Conservation (phyloP, 2,888 invertebrate genomes). For the Drosophila lutescens region DNA sequence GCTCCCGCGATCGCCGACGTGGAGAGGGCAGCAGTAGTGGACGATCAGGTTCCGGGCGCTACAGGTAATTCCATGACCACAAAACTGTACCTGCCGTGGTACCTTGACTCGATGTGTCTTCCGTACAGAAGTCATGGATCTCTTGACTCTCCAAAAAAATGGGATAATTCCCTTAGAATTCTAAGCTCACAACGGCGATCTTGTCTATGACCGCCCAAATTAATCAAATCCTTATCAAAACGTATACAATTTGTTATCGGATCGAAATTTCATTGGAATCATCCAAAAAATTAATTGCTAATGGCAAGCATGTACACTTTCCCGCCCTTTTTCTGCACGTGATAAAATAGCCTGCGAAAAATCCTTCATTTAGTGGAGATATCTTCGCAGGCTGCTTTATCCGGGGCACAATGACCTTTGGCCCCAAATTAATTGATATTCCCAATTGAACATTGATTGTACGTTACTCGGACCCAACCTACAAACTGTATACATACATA, state of each 20-base stretch:
- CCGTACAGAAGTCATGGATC: not conserved
- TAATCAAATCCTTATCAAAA: not conserved
- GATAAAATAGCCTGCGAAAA: not conserved
- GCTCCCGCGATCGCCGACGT: conserved; percentile 90
- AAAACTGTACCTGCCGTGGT: not conserved
- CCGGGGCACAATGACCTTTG: not conserved
- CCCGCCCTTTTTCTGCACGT: conserved; percentile 3
- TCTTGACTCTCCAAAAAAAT: not conserved
- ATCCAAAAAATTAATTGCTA: conserved; percentile 1
- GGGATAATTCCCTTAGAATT: not conserved
- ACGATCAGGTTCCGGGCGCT: conserved; percentile 30
- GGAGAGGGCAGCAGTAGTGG: conserved; percentile 81
- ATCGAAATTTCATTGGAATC: not conserved
- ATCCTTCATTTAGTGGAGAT: not conserved
- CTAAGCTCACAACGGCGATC: too few species aligned
- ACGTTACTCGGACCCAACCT: not conserved
- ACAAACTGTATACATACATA: conserved; percentile 19
- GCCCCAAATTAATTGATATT: not conserved
- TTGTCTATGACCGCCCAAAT: not conserved
- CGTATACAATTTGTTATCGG: conserved; percentile 6
- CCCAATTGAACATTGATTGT: not conserved
- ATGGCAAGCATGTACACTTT: not conserved
- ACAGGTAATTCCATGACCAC: conserved; percentile 19
- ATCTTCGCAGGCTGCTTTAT: not conserved
- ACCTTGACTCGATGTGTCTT: not conserved